phyloP scores from a whole-genome alignment of 2,888 invertebrate genomes.

The Frankliniella intonsa region DNA sequence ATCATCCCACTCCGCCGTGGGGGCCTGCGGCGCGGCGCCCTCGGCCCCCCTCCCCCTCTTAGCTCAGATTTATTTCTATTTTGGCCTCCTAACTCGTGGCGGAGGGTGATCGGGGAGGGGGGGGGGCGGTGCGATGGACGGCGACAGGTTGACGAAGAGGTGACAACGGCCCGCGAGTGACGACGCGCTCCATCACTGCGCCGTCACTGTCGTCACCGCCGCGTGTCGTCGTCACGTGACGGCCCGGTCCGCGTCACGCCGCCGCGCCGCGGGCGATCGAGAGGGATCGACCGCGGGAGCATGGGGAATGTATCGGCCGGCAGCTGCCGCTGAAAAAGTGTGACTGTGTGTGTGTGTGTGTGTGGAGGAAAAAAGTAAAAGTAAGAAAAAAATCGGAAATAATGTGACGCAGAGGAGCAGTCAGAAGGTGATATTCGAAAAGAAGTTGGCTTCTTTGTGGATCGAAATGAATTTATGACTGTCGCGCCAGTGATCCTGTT shows the following conservation, averaged over 20 bases:
- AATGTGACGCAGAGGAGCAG: background rate
- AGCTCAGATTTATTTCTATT: background rate
- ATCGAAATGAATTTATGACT: constrained; percentile 7
- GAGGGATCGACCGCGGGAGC: background rate
- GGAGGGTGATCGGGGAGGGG: background rate
- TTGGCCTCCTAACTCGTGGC: background rate
- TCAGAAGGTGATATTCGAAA: background rate
- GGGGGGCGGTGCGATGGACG: background rate
- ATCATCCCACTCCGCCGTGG: background rate
- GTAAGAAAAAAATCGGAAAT: background rate
- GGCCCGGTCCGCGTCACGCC: too few species aligned
- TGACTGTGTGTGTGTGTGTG: too few species aligned
- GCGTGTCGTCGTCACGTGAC: background rate
- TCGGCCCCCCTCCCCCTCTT: background rate
- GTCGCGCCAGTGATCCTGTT: constrained; percentile 6
- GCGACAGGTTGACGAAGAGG: background rate
- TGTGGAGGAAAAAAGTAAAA: background rate
- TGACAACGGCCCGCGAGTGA: background rate
- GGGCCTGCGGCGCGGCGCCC: background rate
- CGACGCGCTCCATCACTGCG: background rate
- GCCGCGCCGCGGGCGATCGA: background rate
- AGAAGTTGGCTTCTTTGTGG: background rate
- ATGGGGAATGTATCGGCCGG: background rate
- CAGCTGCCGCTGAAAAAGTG: background rate
- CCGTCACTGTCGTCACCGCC: background rate